These are phyloP conservation scores for Hoplias malabaricus DNA, from an alignment of 2,113 vertebrate species.

Conservation along the genomic window DNA sequence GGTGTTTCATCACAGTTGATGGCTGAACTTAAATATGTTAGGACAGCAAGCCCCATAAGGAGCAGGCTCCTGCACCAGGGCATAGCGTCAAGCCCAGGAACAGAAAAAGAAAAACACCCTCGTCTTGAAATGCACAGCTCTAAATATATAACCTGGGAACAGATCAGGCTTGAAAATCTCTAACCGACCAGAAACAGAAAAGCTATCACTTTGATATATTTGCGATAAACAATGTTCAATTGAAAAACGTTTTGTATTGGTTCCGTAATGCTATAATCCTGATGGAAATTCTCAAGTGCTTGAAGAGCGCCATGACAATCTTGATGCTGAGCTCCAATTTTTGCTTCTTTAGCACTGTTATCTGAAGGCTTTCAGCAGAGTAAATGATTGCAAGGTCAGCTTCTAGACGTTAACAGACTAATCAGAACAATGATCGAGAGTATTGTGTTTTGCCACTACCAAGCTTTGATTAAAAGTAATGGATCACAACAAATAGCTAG, in stretches of 20 bases:
- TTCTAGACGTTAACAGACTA: conserved; percentile 89
- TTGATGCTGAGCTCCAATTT: conserved; percentile 17
- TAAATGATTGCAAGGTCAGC: conserved; percentile 98
- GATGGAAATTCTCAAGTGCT: background rate
- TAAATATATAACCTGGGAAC: conserved; percentile 35
- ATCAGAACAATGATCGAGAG: conserved; percentile 92
- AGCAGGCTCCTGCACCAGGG: conserved; percentile 36
- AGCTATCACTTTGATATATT: conserved; percentile 30
- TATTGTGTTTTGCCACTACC: conserved; percentile 91
- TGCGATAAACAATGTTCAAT: conserved; percentile 28
- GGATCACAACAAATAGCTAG: conserved; percentile 88
- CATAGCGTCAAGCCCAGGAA: conserved; percentile 15
- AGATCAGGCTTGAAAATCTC: conserved; percentile 42
- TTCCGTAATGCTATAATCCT: conserved; percentile 6
- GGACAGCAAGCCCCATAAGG: conserved; percentile 82
- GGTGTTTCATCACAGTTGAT: conserved; percentile 99
- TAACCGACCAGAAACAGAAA: conserved; percentile 35
- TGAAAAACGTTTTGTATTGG: background rate
- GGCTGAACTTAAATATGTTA: conserved; percentile 97
- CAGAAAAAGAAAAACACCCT: conserved; percentile 46
- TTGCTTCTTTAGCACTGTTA: conserved; percentile 22
- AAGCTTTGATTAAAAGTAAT: conserved; percentile 99
- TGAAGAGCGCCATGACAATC: conserved; percentile 28
- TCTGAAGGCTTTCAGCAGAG: conserved; percentile 78
- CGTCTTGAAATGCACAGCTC: conserved; percentile 5